A percentile compares a stretch with the other conserved stretches of the same genome.
phyloP scores from a whole-genome alignment of 2,113 vertebrate species.

The Hippocampus guttulatus region DNA sequence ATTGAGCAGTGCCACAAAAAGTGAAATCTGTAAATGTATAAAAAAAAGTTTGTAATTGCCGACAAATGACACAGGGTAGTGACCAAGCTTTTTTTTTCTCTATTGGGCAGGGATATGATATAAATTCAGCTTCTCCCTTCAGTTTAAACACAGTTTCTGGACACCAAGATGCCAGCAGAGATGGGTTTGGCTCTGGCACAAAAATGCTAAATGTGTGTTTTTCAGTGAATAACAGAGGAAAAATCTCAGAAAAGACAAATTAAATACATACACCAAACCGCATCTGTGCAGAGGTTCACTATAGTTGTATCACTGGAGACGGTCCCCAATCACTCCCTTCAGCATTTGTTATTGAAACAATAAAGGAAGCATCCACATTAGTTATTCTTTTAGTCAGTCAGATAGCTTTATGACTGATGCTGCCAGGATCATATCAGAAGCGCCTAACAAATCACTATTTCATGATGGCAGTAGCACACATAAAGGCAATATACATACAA shows the following conservation, averaged over 20 bases:
- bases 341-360: neutral
- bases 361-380: neutral
- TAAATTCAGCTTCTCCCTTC: too few relatives aligned
- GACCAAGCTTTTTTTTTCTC: neutral
- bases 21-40: neutral
- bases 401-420: constrained; percentile 1
- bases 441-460: constrained; percentile 7
- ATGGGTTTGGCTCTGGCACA: too few relatives aligned
- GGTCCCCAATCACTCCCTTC: neutral
- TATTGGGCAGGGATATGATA: too few relatives aligned
- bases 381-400: neutral
- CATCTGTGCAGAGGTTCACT: neutral
- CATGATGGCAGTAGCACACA: neutral
- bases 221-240: neutral
- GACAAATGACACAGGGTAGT: neutral
- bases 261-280: neutral
- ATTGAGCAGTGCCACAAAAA: too few relatives aligned
- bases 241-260: neutral
- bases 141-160: too few relatives aligned
- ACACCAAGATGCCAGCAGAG: too few relatives aligned
- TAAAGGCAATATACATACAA: neutral
- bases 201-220: neutral
- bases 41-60: neutral
- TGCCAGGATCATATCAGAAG: neutral
- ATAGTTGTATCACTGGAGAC: neutral